Evolutionary conservation across 2,113 vertebrate genomes (phyloP).

Genomic region (Dicentrarchus labrax): DNA sequence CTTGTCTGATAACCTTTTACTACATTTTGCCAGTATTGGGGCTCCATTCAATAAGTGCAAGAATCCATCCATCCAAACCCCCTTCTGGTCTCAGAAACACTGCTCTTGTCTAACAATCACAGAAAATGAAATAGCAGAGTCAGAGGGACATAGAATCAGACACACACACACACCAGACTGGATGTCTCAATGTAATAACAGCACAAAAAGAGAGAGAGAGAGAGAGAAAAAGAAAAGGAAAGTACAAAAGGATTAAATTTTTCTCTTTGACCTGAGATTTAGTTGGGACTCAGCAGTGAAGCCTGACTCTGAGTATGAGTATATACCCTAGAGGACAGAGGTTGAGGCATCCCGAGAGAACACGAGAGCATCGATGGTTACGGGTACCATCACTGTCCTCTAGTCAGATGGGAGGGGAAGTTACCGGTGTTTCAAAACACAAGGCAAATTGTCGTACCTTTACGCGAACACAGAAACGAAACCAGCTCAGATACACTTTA

Average conservation of each 20-base stretch:
- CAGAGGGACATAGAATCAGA: constrained; percentile 30
- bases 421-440: constrained; percentile 86
- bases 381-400: constrained; percentile 38
- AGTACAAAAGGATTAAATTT: constrained; percentile 62
- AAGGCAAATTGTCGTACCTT: constrained; percentile 86
- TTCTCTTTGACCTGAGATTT: constrained; percentile 92
- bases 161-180: constrained; percentile 20
- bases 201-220: constrained; percentile 26
- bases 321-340: constrained; percentile 30
- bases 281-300: constrained; percentile 76
- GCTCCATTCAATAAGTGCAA: constrained; percentile 16
- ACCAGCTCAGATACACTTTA: constrained; percentile 70
- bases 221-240: constrained; percentile 1
- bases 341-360: constrained; percentile 45
- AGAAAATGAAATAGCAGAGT: constrained; percentile 16
- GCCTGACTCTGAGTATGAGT: constrained; percentile 31
- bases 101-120: constrained; percentile 4
- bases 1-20: not conserved
- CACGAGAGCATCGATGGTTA: constrained; percentile 32
- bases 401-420: constrained; percentile 37
- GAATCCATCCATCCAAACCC: constrained; percentile 9
- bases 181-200: constrained; percentile 45
- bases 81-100: constrained; percentile 19
- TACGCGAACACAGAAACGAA: constrained; percentile 72
- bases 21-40: constrained; percentile 37